Evolutionary conservation across 2,888 invertebrate genomes (phyloP).

Genomic region (Catotricha subobsoleta): DNA sequence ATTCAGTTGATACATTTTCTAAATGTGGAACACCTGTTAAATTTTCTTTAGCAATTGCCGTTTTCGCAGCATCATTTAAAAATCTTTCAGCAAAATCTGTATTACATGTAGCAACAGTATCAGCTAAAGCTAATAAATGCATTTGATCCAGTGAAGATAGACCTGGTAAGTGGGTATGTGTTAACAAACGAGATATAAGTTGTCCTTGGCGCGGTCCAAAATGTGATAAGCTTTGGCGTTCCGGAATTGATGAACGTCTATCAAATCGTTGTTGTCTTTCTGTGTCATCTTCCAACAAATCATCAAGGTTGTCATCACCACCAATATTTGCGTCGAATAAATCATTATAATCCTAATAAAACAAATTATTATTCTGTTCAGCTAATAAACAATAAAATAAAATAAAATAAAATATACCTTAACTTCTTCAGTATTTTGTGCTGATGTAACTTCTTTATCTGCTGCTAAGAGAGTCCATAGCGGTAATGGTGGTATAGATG

Average conservation of each 20-base stretch:
- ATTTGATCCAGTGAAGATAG: constrained; percentile 95
- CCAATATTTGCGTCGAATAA: constrained; percentile 68
- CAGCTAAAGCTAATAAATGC: constrained; percentile 96
- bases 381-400: neutral
- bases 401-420: constrained; percentile 23
- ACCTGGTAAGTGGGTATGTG: constrained; percentile 88
- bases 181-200: constrained; percentile 71
- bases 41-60: constrained; percentile 46
- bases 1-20: constrained; percentile 47
- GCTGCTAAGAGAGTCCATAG: constrained; percentile 90
- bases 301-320: constrained; percentile 65
- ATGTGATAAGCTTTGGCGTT: constrained; percentile 59
- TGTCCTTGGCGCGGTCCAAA: constrained; percentile 78
- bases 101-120: constrained; percentile 89
- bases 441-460: constrained; percentile 58
- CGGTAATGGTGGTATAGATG: constrained; percentile 94
- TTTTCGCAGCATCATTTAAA: constrained; percentile 48
- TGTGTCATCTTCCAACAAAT: constrained; percentile 56
- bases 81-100: constrained; percentile 73
- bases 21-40: constrained; percentile 36
- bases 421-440: constrained; percentile 31
- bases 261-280: constrained; percentile 38
- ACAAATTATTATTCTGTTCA: neutral
- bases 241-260: constrained; percentile 46
- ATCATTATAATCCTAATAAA: constrained; percentile 60